Conservation (phyloP, 2,888 invertebrate genomes). For the Quadroppia sp. region DNA sequence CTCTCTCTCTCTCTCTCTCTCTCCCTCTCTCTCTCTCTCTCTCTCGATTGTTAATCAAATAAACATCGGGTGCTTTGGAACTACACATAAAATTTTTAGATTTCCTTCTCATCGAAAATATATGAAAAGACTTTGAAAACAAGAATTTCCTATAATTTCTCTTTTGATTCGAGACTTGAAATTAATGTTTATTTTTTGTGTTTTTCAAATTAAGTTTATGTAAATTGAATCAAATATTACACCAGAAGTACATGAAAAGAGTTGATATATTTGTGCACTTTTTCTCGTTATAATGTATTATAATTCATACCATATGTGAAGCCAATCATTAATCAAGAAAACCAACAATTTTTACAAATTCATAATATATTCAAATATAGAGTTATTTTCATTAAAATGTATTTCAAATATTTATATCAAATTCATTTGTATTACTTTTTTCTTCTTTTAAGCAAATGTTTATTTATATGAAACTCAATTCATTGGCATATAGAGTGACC, state of each 20-base stretch:
- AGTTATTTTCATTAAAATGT: background rate
- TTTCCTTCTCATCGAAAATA: no score
- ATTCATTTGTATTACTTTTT: no score
- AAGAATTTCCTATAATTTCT: background rate
- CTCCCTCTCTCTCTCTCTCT: background rate
- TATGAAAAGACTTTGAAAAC: no score
- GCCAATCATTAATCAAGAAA: constrained; percentile 24
- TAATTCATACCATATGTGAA: constrained; percentile 8
- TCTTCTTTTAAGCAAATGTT: no score
- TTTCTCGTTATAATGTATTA: background rate
- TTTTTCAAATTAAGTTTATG: constrained; percentile 25
- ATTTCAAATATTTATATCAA: background rate
- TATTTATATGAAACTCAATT: no score
- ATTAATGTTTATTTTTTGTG: constrained; percentile 23
- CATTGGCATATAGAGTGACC: no score
- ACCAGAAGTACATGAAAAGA: background rate
- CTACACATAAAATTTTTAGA: no score
- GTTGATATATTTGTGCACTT: background rate
- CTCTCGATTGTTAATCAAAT: no score
- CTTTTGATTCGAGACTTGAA: background rate
- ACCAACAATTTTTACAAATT: background rate
- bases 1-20: no score
- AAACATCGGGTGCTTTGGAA: no score
- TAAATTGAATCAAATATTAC: background rate
- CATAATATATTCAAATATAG: background rate